Evolutionary conservation across 2,797 vertebrate genomes (phyloP).

Genomic region (Acomys russatus): DNA sequence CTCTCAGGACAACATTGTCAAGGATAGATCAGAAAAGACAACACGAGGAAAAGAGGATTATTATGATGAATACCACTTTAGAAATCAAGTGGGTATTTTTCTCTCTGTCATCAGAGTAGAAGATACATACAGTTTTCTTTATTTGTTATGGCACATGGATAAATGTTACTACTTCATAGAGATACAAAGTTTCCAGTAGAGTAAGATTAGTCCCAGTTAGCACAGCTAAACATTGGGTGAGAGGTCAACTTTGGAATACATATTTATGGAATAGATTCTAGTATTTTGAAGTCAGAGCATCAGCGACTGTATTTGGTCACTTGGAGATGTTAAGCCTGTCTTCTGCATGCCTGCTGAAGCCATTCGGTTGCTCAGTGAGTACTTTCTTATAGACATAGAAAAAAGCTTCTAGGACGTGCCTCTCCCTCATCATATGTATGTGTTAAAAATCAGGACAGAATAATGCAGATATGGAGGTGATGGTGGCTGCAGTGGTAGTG

Average conservation of each 20-base stretch:
- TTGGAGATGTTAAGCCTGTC: not conserved
- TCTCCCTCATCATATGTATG: not conserved
- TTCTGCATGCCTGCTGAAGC: not conserved
- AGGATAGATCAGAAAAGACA: not conserved
- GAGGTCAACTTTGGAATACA: not conserved
- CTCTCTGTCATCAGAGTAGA: not conserved
- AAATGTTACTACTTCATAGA: constrained; percentile 25
- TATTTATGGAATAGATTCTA: constrained; percentile 8
- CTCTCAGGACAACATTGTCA: constrained; percentile 15
- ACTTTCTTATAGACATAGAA: not conserved
- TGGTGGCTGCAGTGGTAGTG: no score
- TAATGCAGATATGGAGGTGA: not conserved
- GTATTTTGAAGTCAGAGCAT: not conserved
- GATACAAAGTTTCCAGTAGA: not conserved
- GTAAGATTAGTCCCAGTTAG: not conserved
- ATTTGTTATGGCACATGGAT: not conserved
- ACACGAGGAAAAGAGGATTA: not conserved
- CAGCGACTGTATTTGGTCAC: not conserved
- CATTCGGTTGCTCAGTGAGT: not conserved
- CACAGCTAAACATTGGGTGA: not conserved
- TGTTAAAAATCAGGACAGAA: not conserved
- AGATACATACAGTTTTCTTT: not conserved
- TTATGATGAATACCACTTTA: constrained; percentile 17
- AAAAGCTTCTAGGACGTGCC: not conserved
- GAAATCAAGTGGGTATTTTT: constrained; percentile 25